Conservation (phyloP, 2,888 invertebrate species). For the Tillus elongatus region DNA sequence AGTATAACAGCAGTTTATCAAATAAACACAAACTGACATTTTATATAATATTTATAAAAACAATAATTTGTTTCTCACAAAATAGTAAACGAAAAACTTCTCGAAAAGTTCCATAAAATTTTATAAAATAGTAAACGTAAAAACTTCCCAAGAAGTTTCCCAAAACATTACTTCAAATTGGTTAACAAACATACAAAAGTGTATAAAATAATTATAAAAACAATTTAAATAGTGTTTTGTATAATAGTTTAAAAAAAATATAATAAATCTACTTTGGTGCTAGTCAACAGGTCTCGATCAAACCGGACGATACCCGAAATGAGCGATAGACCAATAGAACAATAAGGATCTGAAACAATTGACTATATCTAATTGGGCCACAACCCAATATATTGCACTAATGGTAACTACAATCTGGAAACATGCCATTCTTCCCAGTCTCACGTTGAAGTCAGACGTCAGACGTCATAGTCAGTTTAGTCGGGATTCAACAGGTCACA, state of each 20-base stretch:
- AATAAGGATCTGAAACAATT: conserved; percentile 41
- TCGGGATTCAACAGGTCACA: too few species aligned
- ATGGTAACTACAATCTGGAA: conserved; percentile 38
- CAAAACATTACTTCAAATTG: conserved; percentile 38
- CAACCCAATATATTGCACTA: conserved; percentile 42
- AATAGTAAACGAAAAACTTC: conserved; percentile 42
- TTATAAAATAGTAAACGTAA: conserved; percentile 38
- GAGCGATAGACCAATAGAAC: conserved; percentile 39
- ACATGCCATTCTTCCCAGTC: conserved; percentile 20
- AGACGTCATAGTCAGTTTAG: conserved; percentile 15
- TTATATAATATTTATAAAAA: conserved; percentile 44
- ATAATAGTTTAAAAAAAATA: conserved; percentile 37
- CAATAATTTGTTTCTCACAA: conserved; percentile 45
- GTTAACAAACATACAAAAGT: conserved; percentile 44
- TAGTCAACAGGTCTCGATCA: conserved; percentile 36
- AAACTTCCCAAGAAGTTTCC: conserved; percentile 31
- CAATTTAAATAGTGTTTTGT: conserved; percentile 38
- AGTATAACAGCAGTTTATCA: conserved; percentile 43
- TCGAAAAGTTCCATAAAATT: conserved; percentile 29
- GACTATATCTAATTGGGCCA: conserved; percentile 39
- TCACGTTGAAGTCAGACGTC: too few species aligned
- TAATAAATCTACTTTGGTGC: conserved; percentile 40
- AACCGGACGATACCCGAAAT: conserved; percentile 35
- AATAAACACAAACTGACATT: conserved; percentile 44
- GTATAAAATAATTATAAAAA: conserved; percentile 43